Base-by-base conservation (phyloP, 2,797 vertebrate species). In the Pelobates cultripes region DNA sequence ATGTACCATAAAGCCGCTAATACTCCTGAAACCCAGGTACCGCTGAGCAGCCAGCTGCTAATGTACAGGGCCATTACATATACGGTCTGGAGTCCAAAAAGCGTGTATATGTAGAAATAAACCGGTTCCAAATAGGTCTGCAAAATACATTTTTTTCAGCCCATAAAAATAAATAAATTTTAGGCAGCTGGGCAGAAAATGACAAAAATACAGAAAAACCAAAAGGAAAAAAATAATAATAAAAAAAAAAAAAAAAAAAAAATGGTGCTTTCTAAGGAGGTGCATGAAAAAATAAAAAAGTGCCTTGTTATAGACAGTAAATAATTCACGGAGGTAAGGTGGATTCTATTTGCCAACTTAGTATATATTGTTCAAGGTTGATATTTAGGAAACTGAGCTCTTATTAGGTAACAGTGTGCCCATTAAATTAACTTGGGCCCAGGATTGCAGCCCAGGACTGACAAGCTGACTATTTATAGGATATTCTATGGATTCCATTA, bases 31-130 rank as follows among this genome's bases (percentile, higher is more conserved):
- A 98, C 90, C 98, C 97, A 99, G 0, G 96, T 97, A 73, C 95
- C 97, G 78, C 96, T 97, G 75, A 99, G 94, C 85, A 99, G 94
- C 97, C 98, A 99, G 84, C 96, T 97, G 86, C 95, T 99, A 81
- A 94, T 82, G 87, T 98, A 99, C 44, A 99, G 93, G 43, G 95
- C 97, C 10, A 95, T 93, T 87, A 99, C 96, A 82, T 97, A 97
- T 82, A 99, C 87, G 0, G 96, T 94, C 88, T 99, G 97, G 85
- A 99, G 96, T 53, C 97, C 96, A 91, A 99, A 99, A 81, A 97
- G 94, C 17, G 97, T 97, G 91, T 99, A 99, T 88, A 99, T 97
- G 94, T 99, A 99, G 94, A 99, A 99, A 93, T 98, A 99, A 86
- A 99, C 93, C 0, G 97, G 97, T 87, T 99, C 97, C 90, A 99